Base-by-base conservation (phyloP, 2,113 vertebrate species). In the Cavia aperea region DNA sequence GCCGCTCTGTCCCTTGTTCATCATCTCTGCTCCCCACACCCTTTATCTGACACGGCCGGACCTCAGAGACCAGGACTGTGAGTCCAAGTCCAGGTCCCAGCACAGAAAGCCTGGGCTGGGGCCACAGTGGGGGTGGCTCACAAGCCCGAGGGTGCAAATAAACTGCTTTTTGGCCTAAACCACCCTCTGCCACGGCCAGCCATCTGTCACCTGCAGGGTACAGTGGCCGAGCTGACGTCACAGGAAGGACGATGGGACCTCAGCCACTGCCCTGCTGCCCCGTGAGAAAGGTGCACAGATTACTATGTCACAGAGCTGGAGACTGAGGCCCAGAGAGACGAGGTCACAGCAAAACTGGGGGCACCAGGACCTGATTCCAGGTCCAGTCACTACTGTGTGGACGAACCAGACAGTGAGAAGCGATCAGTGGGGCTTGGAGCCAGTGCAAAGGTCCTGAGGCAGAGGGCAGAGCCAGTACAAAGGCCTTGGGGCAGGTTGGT, bases 391-490 rank as follows among this genome's bases (percentile, higher is more conserved):
- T 51, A 86, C 36, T 7, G 21, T 24, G 51, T 11, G 49, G 36
- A 86, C 3, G 24, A 24, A 31, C 3, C 51, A 39, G 7, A 72
- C 15, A 2, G 13, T 2, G 23, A 29, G 85, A 26, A 11, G 36
- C n/a, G 19, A 16, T 15, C 24, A 8, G 15, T 16, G 0, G 3
- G 33, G 15, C 5, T 33, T n/a, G 19, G 6, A 9, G 36, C 15
- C 36, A 54, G 63, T 23, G 46, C 49, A 16, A 10, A 56, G 56
- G 46, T 43, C 62, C 18, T 23, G 2, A 43, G 62, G 29, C 18
- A 49, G 31, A 24, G 58, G 36, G 29, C 62, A 65, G 1, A 10
- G 62, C 19, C 10, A 46, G 65, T 56, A 36, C 49, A 18, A 33
- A 58, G 66, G 51, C 51, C 84, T 49, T 21, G 3, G 24, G 66